Evolutionary conservation across 2,797 vertebrate genomes (phyloP).

Genomic region (Hyperoplus immaculatus): DNA sequence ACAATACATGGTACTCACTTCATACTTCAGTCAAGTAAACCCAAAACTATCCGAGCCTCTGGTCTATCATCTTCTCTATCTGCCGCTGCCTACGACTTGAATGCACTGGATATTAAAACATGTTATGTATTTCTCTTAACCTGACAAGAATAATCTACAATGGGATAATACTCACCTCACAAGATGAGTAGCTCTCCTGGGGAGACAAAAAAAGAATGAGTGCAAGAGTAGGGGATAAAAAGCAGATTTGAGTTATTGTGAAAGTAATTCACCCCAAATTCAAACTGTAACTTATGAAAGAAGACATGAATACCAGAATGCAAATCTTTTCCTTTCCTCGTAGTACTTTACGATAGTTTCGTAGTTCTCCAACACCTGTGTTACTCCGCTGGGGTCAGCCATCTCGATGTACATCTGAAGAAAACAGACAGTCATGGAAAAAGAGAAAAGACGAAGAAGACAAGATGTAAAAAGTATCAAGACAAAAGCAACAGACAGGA

Average conservation of each 20-base stretch:
- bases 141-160: background rate
- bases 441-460: background rate
- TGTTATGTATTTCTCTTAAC: background rate
- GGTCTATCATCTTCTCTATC: too few species aligned
- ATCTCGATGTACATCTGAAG: conserved; percentile 82
- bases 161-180: conserved; percentile 58
- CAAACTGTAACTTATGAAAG: background rate
- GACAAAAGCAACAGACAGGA: background rate
- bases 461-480: background rate
- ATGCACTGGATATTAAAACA: background rate
- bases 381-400: conserved; percentile 34
- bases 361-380: conserved; percentile 29
- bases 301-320: conserved; percentile 38
- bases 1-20: too few species aligned
- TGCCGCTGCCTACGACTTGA: too few species aligned
- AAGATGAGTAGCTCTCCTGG: conserved; percentile 40
- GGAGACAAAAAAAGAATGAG: background rate
- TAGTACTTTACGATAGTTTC: background rate
- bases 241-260: too few species aligned
- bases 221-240: too few species aligned
- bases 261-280: background rate
- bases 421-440: background rate
- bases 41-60: too few species aligned
- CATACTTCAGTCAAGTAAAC: too few species aligned
- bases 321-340: fast-evolving